phyloP scores from a whole-genome alignment of 2,113 vertebrate species.

The Petromus typicus region DNA sequence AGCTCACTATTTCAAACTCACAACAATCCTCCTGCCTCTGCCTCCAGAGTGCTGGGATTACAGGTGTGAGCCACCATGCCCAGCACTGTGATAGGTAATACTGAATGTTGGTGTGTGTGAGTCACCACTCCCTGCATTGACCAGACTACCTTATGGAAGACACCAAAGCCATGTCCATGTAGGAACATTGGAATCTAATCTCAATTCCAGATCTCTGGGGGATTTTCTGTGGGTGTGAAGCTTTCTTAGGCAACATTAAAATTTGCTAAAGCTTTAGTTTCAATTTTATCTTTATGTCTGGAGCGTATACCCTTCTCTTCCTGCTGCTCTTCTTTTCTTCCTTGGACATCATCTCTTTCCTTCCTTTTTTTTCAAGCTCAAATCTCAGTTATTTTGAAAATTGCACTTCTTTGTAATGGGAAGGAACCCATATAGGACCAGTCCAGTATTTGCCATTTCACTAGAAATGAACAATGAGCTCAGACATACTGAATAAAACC shows the following conservation, averaged over 20 bases:
- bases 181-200: not conserved
- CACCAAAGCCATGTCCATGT: not conserved
- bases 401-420: not conserved
- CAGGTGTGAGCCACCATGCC: too few relatives aligned
- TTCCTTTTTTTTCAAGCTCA: not conserved
- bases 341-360: not conserved
- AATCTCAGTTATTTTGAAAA: not conserved
- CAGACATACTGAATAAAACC: not conserved
- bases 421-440: not conserved
- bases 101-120: too few relatives aligned
- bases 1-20: too few relatives aligned
- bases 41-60: too few relatives aligned
- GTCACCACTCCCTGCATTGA: too few relatives aligned
- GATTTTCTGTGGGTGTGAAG: not conserved
- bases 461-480: not conserved
- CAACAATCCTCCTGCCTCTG: too few relatives aligned
- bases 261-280: not conserved
- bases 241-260: not conserved
- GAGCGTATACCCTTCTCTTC: too few relatives aligned
- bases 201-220: not conserved
- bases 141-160: not conserved
- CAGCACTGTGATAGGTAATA: too few relatives aligned
- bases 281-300: not conserved
- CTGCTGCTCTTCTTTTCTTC: not conserved
- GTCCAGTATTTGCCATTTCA: not conserved